Conservation (phyloP, 2,113 vertebrate species). For the Neogale vison region DNA sequence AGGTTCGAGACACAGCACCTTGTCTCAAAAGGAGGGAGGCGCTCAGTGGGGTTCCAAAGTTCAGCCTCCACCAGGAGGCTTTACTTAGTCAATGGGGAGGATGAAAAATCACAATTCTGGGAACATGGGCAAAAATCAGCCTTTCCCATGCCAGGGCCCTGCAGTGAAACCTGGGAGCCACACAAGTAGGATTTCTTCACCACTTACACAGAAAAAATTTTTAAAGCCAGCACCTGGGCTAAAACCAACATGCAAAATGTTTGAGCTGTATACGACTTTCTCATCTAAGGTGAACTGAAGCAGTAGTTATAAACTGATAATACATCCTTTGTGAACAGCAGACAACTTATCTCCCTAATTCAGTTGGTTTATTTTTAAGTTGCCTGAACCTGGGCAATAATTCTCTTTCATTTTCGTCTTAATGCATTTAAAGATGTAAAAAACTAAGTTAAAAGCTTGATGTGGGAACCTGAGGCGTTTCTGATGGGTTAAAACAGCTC, state of each 20-base stretch:
- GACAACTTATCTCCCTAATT: not conserved
- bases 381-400: constrained; percentile 19
- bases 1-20: not conserved
- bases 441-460: constrained; percentile 79
- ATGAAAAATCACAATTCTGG: not conserved
- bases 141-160: not conserved
- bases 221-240: not conserved
- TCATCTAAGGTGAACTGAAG: not conserved
- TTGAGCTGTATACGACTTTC: not conserved
- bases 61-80: not conserved
- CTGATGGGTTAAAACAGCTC: constrained; percentile 84
- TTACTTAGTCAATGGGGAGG: not conserved
- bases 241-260: not conserved
- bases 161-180: not conserved
- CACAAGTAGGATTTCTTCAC: not conserved
- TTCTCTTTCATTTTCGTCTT: constrained; percentile 51
- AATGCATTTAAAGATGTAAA: constrained; percentile 65
- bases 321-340: not conserved
- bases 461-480: constrained; percentile 81
- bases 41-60: not conserved
- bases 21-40: not conserved
- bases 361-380: constrained; percentile 16
- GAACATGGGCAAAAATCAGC: not conserved
- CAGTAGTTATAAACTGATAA: not conserved
- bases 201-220: not conserved